These are phyloP conservation scores for Sciurus carolinensis DNA, from an alignment of 2,797 vertebrate genomes.

Conservation along the genomic window DNA sequence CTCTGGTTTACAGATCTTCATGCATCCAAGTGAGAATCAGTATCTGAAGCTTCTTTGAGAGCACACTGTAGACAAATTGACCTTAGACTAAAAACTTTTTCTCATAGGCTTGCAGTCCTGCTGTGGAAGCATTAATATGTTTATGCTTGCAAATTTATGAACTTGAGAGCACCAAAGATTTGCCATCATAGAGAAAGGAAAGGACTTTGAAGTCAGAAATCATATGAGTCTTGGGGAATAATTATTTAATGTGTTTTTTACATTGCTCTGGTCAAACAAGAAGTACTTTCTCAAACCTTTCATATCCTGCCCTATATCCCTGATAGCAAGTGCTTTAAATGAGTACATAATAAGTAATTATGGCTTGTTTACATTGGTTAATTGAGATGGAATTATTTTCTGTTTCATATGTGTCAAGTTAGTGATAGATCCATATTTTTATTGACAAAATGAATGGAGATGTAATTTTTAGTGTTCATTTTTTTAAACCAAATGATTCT, in stretches of 20 bases:
- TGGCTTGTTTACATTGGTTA: slow-evolving; percentile 39
- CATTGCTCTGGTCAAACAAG: not conserved
- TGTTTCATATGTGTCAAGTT: not conserved
- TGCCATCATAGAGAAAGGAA: slow-evolving; percentile 17
- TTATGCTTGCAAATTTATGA: slow-evolving; percentile 13
- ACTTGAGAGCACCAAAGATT: not conserved
- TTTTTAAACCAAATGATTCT: not conserved
- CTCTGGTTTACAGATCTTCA: not conserved
- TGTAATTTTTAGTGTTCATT: not conserved
- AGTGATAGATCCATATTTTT: not conserved
- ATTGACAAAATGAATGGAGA: slow-evolving; percentile 55
- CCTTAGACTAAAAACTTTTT: slow-evolving; percentile 44
- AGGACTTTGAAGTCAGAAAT: not conserved
- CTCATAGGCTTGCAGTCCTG: not conserved
- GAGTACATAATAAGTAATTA: not conserved
- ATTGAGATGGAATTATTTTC: slow-evolving; percentile 61
- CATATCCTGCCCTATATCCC: not conserved
- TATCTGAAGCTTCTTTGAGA: not conserved
- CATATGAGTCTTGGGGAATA: not conserved
- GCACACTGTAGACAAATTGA: not conserved
- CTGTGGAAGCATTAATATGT: not conserved
- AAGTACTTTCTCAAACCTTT: not conserved
- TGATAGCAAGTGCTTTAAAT: slow-evolving; percentile 53
- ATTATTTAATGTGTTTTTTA: slow-evolving; percentile 56
- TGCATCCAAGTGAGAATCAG: not conserved